A percentile compares a stretch with the other conserved stretches of the same genome.
Evolutionary conservation across 2,113 vertebrate species (phyloP).

Genomic region (Heterochromis multidens): DNA sequence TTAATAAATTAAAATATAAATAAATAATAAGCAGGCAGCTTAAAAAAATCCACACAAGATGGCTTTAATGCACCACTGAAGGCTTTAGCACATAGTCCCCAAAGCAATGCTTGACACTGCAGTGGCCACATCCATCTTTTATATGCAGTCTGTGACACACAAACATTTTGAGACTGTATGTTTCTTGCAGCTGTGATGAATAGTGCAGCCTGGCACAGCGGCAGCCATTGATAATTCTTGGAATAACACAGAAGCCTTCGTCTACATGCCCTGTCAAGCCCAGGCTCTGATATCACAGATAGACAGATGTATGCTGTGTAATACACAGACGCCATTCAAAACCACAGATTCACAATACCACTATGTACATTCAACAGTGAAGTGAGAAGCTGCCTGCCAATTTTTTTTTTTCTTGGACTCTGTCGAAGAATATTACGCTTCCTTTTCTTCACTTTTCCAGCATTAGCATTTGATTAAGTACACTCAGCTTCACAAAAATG

Average conservation of each 20-base stretch:
- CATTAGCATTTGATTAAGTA: not conserved
- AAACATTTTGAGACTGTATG: not conserved
- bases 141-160: no score
- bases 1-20: not conserved
- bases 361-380: slow-evolving; percentile 31
- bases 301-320: not conserved
- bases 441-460: not conserved
- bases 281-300: slow-evolving; percentile 14
- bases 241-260: slow-evolving; percentile 29
- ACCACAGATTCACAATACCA: slow-evolving; percentile 6
- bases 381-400: slow-evolving; percentile 23
- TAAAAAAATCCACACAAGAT: not conserved
- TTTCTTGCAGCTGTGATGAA: not conserved
- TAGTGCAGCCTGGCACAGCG: not conserved
- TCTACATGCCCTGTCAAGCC: slow-evolving; percentile 3
- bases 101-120: not conserved
- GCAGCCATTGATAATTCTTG: slow-evolving; percentile 38
- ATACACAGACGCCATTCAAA: slow-evolving; percentile 40
- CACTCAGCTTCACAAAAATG: slow-evolving; percentile 9
- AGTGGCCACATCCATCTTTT: not conserved
- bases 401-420: not conserved
- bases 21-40: not conserved
- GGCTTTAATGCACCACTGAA: not conserved
- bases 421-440: not conserved
- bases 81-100: not conserved